These are phyloP conservation scores for Reticulitermes lucifugus DNA, from an alignment of 2,888 invertebrate genomes.

Conservation along the genomic window DNA sequence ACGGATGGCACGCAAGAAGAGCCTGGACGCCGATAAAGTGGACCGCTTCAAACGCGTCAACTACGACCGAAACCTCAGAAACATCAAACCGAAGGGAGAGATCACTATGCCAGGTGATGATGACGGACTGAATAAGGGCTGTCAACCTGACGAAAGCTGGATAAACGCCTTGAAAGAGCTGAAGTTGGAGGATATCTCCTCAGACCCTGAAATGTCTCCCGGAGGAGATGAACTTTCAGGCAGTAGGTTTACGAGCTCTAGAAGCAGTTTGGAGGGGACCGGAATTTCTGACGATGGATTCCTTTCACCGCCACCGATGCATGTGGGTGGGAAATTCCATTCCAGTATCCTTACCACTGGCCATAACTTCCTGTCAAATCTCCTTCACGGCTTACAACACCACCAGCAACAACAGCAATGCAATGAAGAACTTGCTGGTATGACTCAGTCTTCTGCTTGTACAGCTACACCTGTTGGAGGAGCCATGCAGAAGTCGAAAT, in stretches of 20 bases:
- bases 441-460: conserved; percentile 57
- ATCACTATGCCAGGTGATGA: conserved; percentile 82
- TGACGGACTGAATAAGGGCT: conserved; percentile 80
- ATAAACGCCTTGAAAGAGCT: conserved; percentile 62
- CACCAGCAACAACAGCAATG: conserved; percentile 65
- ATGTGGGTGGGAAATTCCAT: conserved; percentile 52
- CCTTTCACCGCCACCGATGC: conserved; percentile 63
- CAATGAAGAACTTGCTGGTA: conserved; percentile 55
- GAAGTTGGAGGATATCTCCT: conserved; percentile 46
- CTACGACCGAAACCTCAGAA: conserved; percentile 85
- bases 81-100: conserved; percentile 83
- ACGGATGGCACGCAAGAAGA: conserved; percentile 89
- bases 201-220: conserved; percentile 64
- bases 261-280: conserved; percentile 66
- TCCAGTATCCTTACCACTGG: conserved; percentile 66
- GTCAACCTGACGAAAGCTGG: conserved; percentile 84
- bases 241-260: conserved; percentile 66
- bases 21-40: conserved; percentile 82
- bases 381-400: conserved; percentile 69
- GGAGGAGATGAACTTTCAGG: conserved; percentile 61
- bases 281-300: conserved; percentile 60
- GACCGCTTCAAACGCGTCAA: conserved; percentile 90
- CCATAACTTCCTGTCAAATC: conserved; percentile 74
- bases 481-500: conserved; percentile 92
- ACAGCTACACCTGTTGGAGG: conserved; percentile 61